Conservation (phyloP, 2,113 vertebrate species). For the Nyctereutes procyonoides region DNA sequence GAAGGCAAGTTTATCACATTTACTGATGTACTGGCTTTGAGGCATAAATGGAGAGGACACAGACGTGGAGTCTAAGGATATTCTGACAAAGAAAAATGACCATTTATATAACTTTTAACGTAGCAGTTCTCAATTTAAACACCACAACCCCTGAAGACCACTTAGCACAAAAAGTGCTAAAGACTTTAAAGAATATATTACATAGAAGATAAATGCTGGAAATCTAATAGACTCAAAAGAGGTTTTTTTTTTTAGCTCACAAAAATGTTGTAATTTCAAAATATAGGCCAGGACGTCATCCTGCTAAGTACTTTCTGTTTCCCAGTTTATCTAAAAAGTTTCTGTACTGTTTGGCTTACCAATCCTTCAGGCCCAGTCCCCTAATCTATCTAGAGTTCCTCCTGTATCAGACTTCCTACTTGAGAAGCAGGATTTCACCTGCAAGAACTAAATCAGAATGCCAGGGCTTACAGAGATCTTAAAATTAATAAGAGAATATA, state of each 20-base stretch:
- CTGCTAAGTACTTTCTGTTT: background rate
- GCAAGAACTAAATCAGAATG: background rate
- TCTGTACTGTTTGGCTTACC: background rate
- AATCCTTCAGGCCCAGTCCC: background rate
- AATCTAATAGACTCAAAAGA: background rate
- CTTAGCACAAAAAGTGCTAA: background rate
- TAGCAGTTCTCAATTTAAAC: background rate
- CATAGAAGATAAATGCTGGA: background rate
- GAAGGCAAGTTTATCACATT: slow-evolving; percentile 20
- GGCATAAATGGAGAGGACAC: background rate
- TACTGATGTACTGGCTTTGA: background rate
- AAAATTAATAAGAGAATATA: background rate
- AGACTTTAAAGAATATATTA: background rate
- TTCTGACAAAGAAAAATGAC: slow-evolving; percentile 1
- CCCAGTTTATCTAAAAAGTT: background rate
- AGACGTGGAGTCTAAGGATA: background rate
- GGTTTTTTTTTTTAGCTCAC: background rate
- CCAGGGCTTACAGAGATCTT: background rate
- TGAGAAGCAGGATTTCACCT: background rate
- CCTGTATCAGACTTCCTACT: background rate
- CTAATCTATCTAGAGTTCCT: background rate
- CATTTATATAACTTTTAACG: background rate
- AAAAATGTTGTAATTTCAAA: background rate
- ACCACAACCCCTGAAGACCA: background rate
- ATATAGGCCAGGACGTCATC: background rate